Conservation (phyloP, 2,888 invertebrate genomes). For the Mimas tiliae region DNA sequence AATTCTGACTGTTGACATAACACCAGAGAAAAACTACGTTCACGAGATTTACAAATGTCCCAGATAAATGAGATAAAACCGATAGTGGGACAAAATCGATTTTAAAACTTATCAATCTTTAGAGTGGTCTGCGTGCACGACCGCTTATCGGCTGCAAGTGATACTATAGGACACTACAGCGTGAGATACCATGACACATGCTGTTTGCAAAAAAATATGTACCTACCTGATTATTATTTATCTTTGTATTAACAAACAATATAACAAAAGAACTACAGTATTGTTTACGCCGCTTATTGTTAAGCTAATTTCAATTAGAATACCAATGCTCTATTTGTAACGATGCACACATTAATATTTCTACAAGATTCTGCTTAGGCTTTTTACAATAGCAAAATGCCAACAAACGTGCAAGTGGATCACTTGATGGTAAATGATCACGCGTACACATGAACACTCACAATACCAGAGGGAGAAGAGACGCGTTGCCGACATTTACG, state of each 20-base stretch:
- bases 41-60: conserved; percentile 55
- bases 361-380: neutral
- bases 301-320: conserved; percentile 2
- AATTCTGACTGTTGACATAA: conserved; percentile 38
- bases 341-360: neutral
- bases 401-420: no score
- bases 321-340: neutral
- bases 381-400: neutral
- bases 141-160: conserved; percentile 22
- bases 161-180: conserved; percentile 4
- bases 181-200: conserved; percentile 12
- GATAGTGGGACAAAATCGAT: conserved; percentile 58
- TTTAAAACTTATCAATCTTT: conserved; percentile 56
- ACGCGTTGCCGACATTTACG: no score
- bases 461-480: no score
- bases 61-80: conserved; percentile 67
- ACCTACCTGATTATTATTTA: conserved; percentile 1
- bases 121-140: conserved; percentile 44
- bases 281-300: neutral
- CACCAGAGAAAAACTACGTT: conserved; percentile 40
- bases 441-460: no score
- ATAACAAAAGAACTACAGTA: neutral
- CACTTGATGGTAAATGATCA: no score
- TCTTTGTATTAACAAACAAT: conserved; percentile 1
- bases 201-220: conserved; percentile 6